Evolutionary conservation across 1,140 invertebrate species (phyloP), one percentile per base, ranked within the genome.

Genomic region (Cataglyphis hispanica): DNA sequence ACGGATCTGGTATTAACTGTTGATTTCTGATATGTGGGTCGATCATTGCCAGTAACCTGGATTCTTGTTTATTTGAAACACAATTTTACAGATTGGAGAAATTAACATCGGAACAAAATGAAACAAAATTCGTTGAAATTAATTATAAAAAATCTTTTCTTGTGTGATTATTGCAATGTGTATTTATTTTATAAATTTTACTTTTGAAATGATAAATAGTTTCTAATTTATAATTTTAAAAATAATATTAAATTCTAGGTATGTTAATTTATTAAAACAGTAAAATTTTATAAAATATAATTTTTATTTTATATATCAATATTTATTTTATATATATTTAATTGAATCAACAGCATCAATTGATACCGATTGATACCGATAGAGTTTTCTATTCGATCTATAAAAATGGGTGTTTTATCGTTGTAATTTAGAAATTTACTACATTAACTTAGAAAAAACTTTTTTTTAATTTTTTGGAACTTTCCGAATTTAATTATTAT

Each of bases 1-100:
- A 58, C 13, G 78, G 37, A 74, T 46, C 37, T 74, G 53, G 37
- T 61, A 83, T 83, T 60, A 83, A 83, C 56, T 58, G 67, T 72
- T 74, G 67, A 72, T 61, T 61, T 83, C 37, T 61, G 69, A 74
- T 70, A 83, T 83, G 67, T 74, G 40, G 78, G 67, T 46, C 63
- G 8, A 69, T 69, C 53, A 58, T 60, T 40, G 53, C 53, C 4
- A n/a, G 13, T 83, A 83, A 83, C 78, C 78, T 43, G 78, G 13
- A 69, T 83, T 83, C 78, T 58, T 43, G 22, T 53, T 74, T 60
- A 34, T 27, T 83, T 7, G 3, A 74, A 27, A 60, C 58, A 25
- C 13, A 74, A 74, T 74, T 43, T 43, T 43, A 50, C 25, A 53
- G 43, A 43, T 56, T 34, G 67, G 25, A 72, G 53, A 60, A 40